Percentiles rank a stretch among this genome's conserved stretches.
Conservation (phyloP, 1,140 invertebrate genomes). For the Grapholita molesta region DNA sequence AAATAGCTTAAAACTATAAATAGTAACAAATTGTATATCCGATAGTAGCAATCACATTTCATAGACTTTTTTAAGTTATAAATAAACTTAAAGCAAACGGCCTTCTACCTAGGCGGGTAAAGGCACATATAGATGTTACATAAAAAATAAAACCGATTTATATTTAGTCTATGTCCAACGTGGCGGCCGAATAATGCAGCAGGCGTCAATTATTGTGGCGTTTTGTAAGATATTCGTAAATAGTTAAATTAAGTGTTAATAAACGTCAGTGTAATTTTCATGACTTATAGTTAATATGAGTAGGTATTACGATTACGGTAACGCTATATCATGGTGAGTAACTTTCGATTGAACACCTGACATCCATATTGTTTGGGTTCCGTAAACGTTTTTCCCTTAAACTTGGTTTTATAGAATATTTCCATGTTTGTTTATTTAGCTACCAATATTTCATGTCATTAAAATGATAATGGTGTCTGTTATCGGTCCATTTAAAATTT, state of each 20-base stretch:
- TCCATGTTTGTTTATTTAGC: constrained; percentile 25
- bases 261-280: constrained; percentile 55
- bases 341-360: constrained; percentile 39
- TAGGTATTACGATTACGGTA: constrained; percentile 78
- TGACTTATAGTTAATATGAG: constrained; percentile 71
- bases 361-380: constrained; percentile 67
- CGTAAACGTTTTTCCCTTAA: constrained; percentile 56
- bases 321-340: constrained; percentile 77
- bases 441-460: constrained; percentile 27
- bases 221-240: constrained; percentile 62
- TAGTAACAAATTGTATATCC: not conserved
- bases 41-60: not conserved
- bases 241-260: constrained; percentile 50
- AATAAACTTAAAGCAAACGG: constrained; percentile 3
- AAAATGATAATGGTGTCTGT: constrained; percentile 19
- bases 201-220: constrained; percentile 71
- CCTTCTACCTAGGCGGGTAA: not conserved
- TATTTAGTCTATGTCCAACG: constrained; percentile 69
- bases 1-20: not conserved
- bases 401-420: constrained; percentile 37
- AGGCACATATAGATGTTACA: not conserved
- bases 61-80: not conserved
- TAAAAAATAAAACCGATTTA: constrained; percentile 4
- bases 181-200: constrained; percentile 55
- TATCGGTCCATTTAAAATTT: not conserved